These are phyloP conservation scores for Silurus asotus DNA, from an alignment of 2,113 vertebrate species.

Conservation along the genomic window DNA sequence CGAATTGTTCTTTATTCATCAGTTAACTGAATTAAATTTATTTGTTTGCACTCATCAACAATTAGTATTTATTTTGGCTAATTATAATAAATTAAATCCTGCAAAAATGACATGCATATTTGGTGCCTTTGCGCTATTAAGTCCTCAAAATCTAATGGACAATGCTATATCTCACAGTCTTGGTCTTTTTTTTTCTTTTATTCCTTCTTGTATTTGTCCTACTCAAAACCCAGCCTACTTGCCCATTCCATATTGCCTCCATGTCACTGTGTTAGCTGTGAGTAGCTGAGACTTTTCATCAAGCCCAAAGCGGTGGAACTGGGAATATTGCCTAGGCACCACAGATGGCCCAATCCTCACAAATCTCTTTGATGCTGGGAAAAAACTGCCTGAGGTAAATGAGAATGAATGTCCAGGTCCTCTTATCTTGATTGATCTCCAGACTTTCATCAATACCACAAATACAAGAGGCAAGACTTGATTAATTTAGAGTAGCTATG, in stretches of 20 bases:
- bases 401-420: slow-evolving; percentile 64
- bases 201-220: not conserved
- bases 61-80: not conserved
- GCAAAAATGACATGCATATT: not conserved
- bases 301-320: slow-evolving; percentile 33
- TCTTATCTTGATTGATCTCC: slow-evolving; percentile 60
- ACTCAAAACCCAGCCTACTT: slow-evolving; percentile 3
- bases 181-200: not conserved
- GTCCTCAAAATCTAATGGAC: not conserved
- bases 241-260: slow-evolving; percentile 11
- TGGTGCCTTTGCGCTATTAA: not conserved
- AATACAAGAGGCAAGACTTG: slow-evolving; percentile 56
- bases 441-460: slow-evolving; percentile 61
- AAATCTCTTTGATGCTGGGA: slow-evolving; percentile 52
- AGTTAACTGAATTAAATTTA: not conserved
- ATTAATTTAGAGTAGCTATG: slow-evolving; percentile 43
- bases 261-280: slow-evolving; percentile 21
- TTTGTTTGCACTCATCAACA: not conserved
- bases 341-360: slow-evolving; percentile 57
- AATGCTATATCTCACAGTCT: not conserved
- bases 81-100: not conserved
- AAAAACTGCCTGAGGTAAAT: slow-evolving; percentile 55
- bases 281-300: slow-evolving; percentile 42
- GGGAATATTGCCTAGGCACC: slow-evolving; percentile 55
- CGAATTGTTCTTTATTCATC: not conserved